phyloP scores from a whole-genome alignment of 2,888 invertebrate species.

The Dioctria rufipes region DNA sequence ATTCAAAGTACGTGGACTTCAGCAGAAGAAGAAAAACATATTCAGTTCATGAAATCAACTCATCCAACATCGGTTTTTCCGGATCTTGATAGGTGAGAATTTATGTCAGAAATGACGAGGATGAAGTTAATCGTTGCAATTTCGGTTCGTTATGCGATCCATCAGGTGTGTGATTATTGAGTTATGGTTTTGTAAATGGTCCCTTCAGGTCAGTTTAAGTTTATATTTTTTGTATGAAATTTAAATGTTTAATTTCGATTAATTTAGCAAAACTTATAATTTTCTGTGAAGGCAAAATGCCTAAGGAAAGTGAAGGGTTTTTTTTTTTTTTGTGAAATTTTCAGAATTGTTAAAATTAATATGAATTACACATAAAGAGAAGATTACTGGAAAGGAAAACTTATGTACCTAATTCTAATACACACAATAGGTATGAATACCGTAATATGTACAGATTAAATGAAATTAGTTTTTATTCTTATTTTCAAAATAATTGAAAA shows the following conservation, averaged over 20 bases:
- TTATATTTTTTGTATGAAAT: neutral
- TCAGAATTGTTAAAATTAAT: too few species aligned
- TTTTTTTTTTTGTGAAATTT: too few species aligned
- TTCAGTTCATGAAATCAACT: neutral
- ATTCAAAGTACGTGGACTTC: neutral
- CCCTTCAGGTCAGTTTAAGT: neutral
- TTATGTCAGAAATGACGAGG: conserved; percentile 38
- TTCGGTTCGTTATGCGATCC: conserved; percentile 34
- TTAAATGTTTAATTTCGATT: neutral
- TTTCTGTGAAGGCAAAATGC: too few species aligned
- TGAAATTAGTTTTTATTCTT: too few species aligned
- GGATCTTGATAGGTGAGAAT: conserved; percentile 36
- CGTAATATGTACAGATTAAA: too few species aligned
- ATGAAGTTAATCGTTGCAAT: conserved; percentile 48
- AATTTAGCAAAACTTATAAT: neutral
- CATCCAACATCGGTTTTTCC: neutral
- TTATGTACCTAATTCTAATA: too few species aligned
- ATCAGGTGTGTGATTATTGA: conserved; percentile 40
- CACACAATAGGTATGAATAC: too few species aligned
- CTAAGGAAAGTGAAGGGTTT: too few species aligned
- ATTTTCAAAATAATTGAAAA: too few species aligned
- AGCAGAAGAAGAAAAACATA: neutral
- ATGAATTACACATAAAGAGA: too few species aligned
- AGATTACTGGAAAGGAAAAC: too few species aligned
- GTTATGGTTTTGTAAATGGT: neutral